Evolutionary conservation across 2,888 invertebrate species (phyloP).

Genomic region (Hyalella azteca): DNA sequence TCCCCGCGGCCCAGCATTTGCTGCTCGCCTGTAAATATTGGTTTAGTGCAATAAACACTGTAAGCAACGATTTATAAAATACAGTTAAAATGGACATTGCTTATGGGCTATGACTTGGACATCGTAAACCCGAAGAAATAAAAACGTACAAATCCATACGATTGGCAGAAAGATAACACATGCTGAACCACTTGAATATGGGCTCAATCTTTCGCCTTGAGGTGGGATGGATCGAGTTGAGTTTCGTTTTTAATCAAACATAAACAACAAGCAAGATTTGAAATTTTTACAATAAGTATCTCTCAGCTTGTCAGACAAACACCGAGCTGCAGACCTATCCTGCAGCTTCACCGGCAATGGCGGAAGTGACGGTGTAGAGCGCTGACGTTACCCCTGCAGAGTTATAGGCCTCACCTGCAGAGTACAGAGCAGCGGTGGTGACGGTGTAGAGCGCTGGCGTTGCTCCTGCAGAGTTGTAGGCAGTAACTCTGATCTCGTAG

Average conservation of each 20-base stretch:
- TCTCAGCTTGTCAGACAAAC: background rate
- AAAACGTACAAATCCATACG: background rate
- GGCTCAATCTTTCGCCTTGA: background rate
- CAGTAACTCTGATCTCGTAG: slow-evolving; percentile 46
- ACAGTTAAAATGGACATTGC: background rate
- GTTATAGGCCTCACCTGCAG: background rate
- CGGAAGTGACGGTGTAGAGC: background rate
- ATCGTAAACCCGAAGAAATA: background rate
- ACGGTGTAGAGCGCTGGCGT: slow-evolving; percentile 50
- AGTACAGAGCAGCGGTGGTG: slow-evolving; percentile 41
- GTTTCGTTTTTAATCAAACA: no score
- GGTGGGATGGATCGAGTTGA: no score
- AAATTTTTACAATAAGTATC: no score
- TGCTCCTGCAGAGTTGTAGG: slow-evolving; percentile 48
- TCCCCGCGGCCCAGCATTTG: background rate
- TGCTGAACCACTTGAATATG: background rate
- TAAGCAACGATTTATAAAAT: background rate
- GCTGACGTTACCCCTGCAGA: background rate
- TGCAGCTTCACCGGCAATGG: background rate
- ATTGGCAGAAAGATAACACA: background rate
- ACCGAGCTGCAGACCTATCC: background rate
- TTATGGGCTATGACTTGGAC: background rate
- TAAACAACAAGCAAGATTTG: no score
- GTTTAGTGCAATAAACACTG: background rate
- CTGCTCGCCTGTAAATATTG: background rate